These are phyloP conservation scores for Phasia obesa DNA, from an alignment of 2,888 invertebrate species.

Conservation along the genomic window DNA sequence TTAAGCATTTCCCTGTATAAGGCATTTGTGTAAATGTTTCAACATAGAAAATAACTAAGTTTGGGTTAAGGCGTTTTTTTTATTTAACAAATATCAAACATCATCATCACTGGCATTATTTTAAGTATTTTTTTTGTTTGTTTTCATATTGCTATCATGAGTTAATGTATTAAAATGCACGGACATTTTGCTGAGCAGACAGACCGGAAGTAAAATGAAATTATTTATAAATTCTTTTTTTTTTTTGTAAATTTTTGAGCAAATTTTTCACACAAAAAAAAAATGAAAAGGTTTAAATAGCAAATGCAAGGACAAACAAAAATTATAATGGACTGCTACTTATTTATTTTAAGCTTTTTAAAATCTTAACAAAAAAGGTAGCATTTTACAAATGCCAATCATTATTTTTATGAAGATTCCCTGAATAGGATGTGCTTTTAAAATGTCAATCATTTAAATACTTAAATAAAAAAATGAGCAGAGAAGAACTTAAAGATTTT, in stretches of 20 bases:
- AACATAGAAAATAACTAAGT: not conserved
- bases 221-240: slow-evolving; percentile 53
- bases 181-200: slow-evolving; percentile 60
- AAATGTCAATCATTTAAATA: slow-evolving; percentile 11
- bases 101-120: slow-evolving; percentile 40
- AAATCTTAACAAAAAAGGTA: not conserved
- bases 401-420: not conserved
- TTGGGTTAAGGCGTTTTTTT: slow-evolving; percentile 54
- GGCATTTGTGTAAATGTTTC: not conserved
- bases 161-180: not conserved
- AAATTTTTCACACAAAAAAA: not conserved
- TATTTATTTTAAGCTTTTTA: slow-evolving; percentile 25
- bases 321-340: slow-evolving; percentile 10
- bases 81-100: slow-evolving; percentile 56
- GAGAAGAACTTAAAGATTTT: no score
- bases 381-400: slow-evolving; percentile 36
- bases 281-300: slow-evolving; percentile 5
- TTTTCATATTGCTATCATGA: no score
- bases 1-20: not conserved
- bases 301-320: not conserved
- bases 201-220: slow-evolving; percentile 67
- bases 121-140: slow-evolving; percentile 4
- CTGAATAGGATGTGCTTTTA: not conserved
- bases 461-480: not conserved
- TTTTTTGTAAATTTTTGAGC: slow-evolving; percentile 6